A percentile compares a stretch with the other conserved stretches of the same genome.
phyloP scores from a whole-genome alignment of 2,797 vertebrate genomes.

The Danio albolineatus region DNA sequence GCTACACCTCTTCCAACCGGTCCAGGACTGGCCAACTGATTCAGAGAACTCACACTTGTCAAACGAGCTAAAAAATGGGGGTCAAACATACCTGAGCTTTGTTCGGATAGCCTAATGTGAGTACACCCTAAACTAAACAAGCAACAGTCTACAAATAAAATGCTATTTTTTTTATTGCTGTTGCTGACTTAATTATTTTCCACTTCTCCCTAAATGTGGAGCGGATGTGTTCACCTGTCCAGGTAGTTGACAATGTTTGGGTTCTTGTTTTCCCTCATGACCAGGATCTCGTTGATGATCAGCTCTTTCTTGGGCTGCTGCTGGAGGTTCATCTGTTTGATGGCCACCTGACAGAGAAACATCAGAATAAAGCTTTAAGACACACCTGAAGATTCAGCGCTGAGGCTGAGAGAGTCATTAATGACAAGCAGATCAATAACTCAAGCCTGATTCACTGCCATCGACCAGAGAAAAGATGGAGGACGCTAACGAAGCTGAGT shows the following conservation, averaged over 20 bases:
- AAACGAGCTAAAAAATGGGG: too few relatives aligned
- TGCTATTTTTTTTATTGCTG: too few relatives aligned
- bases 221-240: conserved; percentile 85
- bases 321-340: conserved; percentile 98
- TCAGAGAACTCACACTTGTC: too few relatives aligned
- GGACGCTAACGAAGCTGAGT: background rate
- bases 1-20: too few relatives aligned
- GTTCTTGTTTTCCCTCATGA: conserved; percentile 99
- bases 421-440: conserved; percentile 27
- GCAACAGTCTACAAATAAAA: too few relatives aligned
- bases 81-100: too few relatives aligned
- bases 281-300: conserved; percentile 97
- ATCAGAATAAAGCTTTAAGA: conserved; percentile 11
- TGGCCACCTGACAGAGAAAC: conserved; percentile 84
- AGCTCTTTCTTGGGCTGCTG: conserved; percentile 97
- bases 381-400: background rate
- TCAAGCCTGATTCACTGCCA: conserved; percentile 8
- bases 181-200: too few relatives aligned
- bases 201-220: too few relatives aligned
- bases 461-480: conserved; percentile 1
- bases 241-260: conserved; percentile 98
- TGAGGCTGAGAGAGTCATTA: background rate
- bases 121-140: too few relatives aligned
- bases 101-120: too few relatives aligned
- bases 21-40: too few relatives aligned